Percentiles rank a stretch among this genome's conserved stretches.
Evolutionary conservation across 1,140 invertebrate genomes (phyloP).

Genomic region (Lamellibrachia luymesi): DNA sequence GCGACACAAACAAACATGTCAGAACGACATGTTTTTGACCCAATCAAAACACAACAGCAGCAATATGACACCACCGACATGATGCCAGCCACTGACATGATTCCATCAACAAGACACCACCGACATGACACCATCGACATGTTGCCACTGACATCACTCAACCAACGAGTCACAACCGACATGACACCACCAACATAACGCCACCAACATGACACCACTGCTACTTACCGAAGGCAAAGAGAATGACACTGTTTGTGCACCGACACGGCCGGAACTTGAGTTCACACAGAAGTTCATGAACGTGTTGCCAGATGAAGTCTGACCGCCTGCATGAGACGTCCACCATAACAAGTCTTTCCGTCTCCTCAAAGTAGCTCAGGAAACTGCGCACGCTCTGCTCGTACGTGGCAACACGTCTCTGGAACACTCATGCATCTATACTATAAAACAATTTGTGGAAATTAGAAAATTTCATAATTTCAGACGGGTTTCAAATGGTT

Average conservation of each 20-base stretch:
- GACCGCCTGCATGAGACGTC: constrained; percentile 41
- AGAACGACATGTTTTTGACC: background rate
- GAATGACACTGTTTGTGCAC: constrained; percentile 39
- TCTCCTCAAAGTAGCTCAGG: constrained; percentile 39
- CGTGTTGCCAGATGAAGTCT: constrained; percentile 38
- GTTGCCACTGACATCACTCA: background rate
- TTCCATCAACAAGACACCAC: constrained; percentile 15
- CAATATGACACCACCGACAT: constrained; percentile 12
- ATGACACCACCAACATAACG: background rate
- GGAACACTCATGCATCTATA: background rate
- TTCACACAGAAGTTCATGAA: constrained; percentile 40
- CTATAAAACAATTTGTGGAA: too few relatives aligned
- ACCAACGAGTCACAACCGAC: background rate
- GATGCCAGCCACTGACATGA: constrained; percentile 6
- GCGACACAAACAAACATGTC: background rate
- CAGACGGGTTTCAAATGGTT: too few relatives aligned
- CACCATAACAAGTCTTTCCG: constrained; percentile 39
- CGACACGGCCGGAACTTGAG: constrained; percentile 33
- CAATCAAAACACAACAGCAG: too few relatives aligned
- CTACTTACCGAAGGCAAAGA: constrained; percentile 45
- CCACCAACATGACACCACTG: background rate
- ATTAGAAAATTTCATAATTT: too few relatives aligned
- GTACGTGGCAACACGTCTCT: constrained; percentile 43
- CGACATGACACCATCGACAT: constrained; percentile 18
- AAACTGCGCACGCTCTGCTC: constrained; percentile 41